Evolutionary conservation across 2,113 vertebrate genomes (phyloP).

Genomic region (Serinus canaria): DNA sequence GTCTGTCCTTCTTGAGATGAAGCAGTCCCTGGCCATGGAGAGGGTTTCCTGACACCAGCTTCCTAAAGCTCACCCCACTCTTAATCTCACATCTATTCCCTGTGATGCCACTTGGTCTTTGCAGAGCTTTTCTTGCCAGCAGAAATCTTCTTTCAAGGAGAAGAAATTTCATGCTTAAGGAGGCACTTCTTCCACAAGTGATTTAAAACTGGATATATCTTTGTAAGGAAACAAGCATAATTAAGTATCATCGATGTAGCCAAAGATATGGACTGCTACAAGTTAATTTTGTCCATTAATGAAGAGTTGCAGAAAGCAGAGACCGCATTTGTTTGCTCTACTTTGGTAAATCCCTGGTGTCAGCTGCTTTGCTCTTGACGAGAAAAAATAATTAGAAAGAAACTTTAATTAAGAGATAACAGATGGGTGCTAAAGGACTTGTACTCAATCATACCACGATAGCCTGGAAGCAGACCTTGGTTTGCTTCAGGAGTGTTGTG

Average conservation of each 20-base stretch:
- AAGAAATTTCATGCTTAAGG: slow-evolving; percentile 6
- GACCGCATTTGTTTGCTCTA: slow-evolving; percentile 35
- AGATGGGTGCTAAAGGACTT: slow-evolving; percentile 61
- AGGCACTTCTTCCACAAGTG: neutral
- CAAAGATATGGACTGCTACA: slow-evolving; percentile 49
- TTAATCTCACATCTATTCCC: neutral
- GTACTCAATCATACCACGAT: slow-evolving; percentile 3
- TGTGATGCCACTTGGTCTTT: neutral
- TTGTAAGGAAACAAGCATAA: slow-evolving; percentile 52
- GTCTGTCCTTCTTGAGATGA: neutral
- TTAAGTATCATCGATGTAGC: slow-evolving; percentile 37
- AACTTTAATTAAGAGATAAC: slow-evolving; percentile 75
- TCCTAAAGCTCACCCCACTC: rapidly evolving
- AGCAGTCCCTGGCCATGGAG: neutral
- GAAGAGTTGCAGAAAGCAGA: slow-evolving; percentile 31
- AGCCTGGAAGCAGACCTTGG: neutral
- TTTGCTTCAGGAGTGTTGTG: neutral
- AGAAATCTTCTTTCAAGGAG: neutral
- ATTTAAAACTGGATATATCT: slow-evolving; percentile 54
- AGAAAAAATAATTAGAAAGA: slow-evolving; percentile 67
- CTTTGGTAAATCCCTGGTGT: slow-evolving; percentile 56
- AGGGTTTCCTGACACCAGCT: neutral
- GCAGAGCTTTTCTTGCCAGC: neutral
- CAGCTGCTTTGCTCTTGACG: slow-evolving; percentile 66
- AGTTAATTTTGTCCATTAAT: slow-evolving; percentile 64